Evolutionary conservation across 2,113 vertebrate species (phyloP), one percentile per base, ranked within the genome.

Genomic region (Oryzias javanicus): DNA sequence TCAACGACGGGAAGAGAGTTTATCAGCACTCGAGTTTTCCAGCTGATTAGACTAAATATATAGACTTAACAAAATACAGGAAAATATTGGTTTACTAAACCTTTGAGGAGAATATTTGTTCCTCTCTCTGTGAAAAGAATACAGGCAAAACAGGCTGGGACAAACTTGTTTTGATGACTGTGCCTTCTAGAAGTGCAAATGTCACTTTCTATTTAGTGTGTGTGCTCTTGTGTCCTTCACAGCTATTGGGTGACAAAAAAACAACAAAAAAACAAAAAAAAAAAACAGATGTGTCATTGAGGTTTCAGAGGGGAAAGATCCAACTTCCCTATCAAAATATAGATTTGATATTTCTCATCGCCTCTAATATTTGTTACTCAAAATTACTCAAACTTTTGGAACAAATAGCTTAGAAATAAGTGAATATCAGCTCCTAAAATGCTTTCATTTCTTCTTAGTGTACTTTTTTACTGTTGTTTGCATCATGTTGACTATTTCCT

Each of bases 301-400:
- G 1, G 53, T 55, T 62, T 64, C 24, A 35, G 50, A 4, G 59
- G 47, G 55, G 19, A 24, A 22, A 54, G 42, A 49, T 55, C 47
- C 18, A 0, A 65, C 47, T 45, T 61, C 60, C 47, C 58, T 46
- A 20, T 60, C 47, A 71, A 59, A 71, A 60, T 54, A 17, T 15
- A 46, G n/a, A 46, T 17, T 8, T 8, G n/a, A 22, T 24, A n/a
- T 52, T 17, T 10, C 17, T 40, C 10, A 6, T 16, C 42, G 12
- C 16, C 44, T 18, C 12, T 18, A 17, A 24, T 42, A 29, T 60
- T 7, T n/a, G n/a, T 18, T 14, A 18, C n/a, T 50, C 12, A 4
- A 49, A 42, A 24, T 22, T n/a, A 12, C 6, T 13, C 19, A 17
- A 12, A 49, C 17, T n/a, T 16, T 27, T 42, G 24, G 19, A 29